Evolutionary conservation across 1,140 invertebrate species (phyloP).

Genomic region (Epicauta chinensis): DNA sequence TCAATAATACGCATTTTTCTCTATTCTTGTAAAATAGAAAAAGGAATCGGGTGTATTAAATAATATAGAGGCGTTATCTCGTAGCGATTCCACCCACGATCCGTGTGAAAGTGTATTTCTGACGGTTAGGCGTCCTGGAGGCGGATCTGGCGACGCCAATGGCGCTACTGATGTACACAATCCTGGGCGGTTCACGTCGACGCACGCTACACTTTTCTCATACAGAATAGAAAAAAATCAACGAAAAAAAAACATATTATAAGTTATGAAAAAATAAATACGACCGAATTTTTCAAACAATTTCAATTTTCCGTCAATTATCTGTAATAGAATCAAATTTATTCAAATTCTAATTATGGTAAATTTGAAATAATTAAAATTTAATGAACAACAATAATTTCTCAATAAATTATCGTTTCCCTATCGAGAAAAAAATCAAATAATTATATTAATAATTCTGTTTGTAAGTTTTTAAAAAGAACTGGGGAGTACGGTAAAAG

Average conservation of each 20-base stretch:
- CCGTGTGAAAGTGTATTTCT: slow-evolving; percentile 23
- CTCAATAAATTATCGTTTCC: no score
- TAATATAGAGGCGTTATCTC: slow-evolving; percentile 33
- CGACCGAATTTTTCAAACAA: no score
- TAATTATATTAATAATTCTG: no score
- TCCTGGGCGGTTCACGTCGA: slow-evolving; percentile 34
- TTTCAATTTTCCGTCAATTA: no score
- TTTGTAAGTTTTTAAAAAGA: no score
- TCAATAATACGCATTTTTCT: slow-evolving; percentile 1
- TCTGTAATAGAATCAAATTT: no score
- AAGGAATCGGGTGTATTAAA: slow-evolving; percentile 28
- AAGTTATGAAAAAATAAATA: no score
- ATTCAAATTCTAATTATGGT: no score
- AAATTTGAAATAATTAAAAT: no score
- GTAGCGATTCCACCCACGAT: slow-evolving; percentile 33
- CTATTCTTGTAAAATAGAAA: slow-evolving; percentile 23
- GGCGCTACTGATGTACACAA: slow-evolving; percentile 27
- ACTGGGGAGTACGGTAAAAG: no score
- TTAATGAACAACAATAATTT: no score
- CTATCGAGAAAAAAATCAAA: no score
- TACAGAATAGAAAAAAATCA: not conserved
- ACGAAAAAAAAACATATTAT: slow-evolving; percentile 27
- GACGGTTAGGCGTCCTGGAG: slow-evolving; percentile 29
- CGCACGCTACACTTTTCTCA: slow-evolving; percentile 27
- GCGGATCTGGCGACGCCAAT: slow-evolving; percentile 39